Evolutionary conservation across 1,140 invertebrate species (phyloP).

Genomic region (Hypsibius dujardini): DNA sequence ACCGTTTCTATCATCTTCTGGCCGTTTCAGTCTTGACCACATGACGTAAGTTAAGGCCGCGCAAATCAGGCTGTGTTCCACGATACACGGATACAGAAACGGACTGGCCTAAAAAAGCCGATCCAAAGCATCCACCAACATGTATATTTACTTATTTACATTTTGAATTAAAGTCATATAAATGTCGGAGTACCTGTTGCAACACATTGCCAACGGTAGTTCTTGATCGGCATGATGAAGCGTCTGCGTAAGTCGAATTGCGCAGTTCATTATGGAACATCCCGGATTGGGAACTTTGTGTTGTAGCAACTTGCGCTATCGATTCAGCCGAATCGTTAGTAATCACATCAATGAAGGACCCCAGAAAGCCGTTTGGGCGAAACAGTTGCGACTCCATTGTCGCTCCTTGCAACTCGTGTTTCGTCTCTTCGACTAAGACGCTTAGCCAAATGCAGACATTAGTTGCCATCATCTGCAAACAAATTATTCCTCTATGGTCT

Average conservation of each 20-base stretch:
- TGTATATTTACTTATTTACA: neutral
- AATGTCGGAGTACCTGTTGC: neutral
- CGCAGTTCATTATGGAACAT: neutral
- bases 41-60: slow-evolving; percentile 75
- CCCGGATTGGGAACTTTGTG: neutral
- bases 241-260: neutral
- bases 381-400: neutral
- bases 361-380: neutral
- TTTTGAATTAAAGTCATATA: neutral
- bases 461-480: slow-evolving; percentile 59
- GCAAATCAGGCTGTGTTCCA: slow-evolving; percentile 86
- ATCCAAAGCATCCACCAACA: neutral
- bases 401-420: slow-evolving; percentile 46
- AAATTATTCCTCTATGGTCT: neutral
- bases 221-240: neutral
- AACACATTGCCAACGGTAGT: neutral
- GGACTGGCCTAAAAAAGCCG: slow-evolving; percentile 38
- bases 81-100: slow-evolving; percentile 83
- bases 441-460: slow-evolving; percentile 83
- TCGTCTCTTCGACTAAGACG: slow-evolving; percentile 75
- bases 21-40: slow-evolving; percentile 32
- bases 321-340: neutral
- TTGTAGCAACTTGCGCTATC: neutral
- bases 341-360: neutral
- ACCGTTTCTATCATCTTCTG: neutral